Conservation (phyloP, 2,113 vertebrate genomes). For the Coturnix japonica region DNA sequence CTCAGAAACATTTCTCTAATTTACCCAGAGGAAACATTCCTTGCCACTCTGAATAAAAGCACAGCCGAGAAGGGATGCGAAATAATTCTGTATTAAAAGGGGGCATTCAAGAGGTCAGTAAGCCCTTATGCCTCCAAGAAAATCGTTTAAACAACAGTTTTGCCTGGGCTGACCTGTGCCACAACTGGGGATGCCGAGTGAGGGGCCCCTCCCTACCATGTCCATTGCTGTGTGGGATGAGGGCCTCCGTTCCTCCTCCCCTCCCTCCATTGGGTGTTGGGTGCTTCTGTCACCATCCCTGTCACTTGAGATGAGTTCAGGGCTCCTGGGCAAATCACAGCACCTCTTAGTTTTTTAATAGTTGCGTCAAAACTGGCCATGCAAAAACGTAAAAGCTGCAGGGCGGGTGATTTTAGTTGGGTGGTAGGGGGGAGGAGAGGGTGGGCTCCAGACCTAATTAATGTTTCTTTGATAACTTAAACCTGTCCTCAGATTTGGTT, state of each 20-base stretch:
- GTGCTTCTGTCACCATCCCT: slow-evolving; percentile 35
- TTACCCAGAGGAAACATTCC: slow-evolving; percentile 66
- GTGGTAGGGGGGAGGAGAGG: no score
- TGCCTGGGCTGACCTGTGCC: slow-evolving; percentile 19
- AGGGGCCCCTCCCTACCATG: not conserved
- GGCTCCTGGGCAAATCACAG: slow-evolving; percentile 24
- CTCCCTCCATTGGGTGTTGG: not conserved
- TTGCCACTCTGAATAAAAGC: slow-evolving; percentile 72
- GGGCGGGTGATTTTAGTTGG: not conserved
- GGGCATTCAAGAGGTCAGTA: slow-evolving; percentile 67
- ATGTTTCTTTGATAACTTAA: not conserved
- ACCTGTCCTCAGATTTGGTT: slow-evolving; percentile 49
- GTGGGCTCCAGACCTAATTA: slow-evolving; percentile 13
- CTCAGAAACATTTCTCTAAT: slow-evolving; percentile 59
- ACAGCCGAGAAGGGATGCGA: slow-evolving; percentile 43
- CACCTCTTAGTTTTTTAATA: not conserved
- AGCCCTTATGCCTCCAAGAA: slow-evolving; percentile 67
- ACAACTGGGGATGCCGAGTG: not conserved
- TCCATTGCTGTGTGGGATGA: not conserved
- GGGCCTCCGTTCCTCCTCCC: not conserved
- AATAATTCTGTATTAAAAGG: slow-evolving; percentile 71
- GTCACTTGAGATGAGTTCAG: slow-evolving; percentile 48
- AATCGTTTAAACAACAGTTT: slow-evolving; percentile 62
- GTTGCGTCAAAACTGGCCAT: not conserved
- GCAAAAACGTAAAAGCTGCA: not conserved